Base-by-base conservation (phyloP, 1,140 invertebrate species). In the Lethrus apterus region DNA sequence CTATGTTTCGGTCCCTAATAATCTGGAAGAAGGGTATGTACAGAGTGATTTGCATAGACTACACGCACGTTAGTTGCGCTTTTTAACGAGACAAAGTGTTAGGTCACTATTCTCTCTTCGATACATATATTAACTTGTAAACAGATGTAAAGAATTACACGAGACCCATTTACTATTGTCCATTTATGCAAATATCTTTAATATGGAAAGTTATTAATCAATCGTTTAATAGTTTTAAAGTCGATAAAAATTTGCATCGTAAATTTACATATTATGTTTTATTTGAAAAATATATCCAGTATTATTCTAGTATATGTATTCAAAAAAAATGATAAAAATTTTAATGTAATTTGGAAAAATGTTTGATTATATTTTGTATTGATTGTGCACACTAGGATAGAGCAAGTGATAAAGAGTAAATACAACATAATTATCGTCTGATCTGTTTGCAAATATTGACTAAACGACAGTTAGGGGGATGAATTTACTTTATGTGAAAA, bases 61-160 rank as follows among this genome's bases (percentile, higher is more conserved):
- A 18, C 36, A 32, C 17, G 29, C 1, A 18, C 10, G 26, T 47
- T 47, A 47, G 46, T 41, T 47, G 24, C 46, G 46, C 46, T 47
- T 47, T 47, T 47, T 38, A 41, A 33, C 24, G 32, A 17, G 24
- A 41, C 26, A 30, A 40, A 35, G 33, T 31, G 15, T 20, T 41
- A 45, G 15, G 24, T 18, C 23, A 42, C 40, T 17, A 8, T 42
- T 13, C n/a, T n/a, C 13, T 15, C 17, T 23, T 35, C 19, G 32
- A 33, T 23, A 36, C 33, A 38, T 47, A 47, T 47, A 47, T 47
- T 41, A 47, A 47, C 46, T 31, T 47, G 46, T 47, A 47, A 46
- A 40, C 46, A 47, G 46, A 47, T 47, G 46, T 32, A 14, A 11
- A 3, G 19, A 43, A 30, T 31, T 34, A 44, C 34, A 8, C 18